These are phyloP conservation scores for Pteronura brasiliensis DNA, from an alignment of 2,113 vertebrate species.

Conservation along the genomic window DNA sequence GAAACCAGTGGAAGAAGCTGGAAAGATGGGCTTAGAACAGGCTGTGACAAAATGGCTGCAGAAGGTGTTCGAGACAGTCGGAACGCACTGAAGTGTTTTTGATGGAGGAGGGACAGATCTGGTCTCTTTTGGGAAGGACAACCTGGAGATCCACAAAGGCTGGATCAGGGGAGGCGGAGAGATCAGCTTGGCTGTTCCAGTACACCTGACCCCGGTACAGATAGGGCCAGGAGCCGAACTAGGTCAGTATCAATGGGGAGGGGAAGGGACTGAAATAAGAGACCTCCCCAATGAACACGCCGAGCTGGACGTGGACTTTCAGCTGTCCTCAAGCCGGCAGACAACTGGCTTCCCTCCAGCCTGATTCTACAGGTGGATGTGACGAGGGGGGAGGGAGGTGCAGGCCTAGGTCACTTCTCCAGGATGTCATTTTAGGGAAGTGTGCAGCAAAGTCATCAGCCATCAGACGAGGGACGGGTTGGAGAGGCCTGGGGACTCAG, in stretches of 20 bases:
- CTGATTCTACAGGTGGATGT: neutral
- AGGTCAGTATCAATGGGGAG: neutral
- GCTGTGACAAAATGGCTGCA: neutral
- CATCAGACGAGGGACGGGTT: neutral
- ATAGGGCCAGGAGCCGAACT: neutral
- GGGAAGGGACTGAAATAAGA: neutral
- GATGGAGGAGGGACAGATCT: neutral
- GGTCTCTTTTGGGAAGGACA: neutral
- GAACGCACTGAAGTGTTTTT: neutral
- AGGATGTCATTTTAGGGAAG: neutral
- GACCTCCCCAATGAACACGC: neutral
- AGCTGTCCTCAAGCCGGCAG: neutral
- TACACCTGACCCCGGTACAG: neutral
- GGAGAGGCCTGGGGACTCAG: neutral
- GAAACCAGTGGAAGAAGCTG: neutral
- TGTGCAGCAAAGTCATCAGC: neutral
- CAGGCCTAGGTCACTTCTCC: neutral
- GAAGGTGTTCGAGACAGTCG: neutral
- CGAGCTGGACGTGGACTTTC: neutral
- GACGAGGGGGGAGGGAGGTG: fast-evolving
- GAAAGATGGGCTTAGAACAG: neutral
- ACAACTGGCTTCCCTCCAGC: neutral
- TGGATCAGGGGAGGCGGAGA: neutral
- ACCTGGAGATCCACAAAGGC: neutral
- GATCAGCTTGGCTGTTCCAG: neutral